Evolutionary conservation across 2,888 invertebrate genomes (phyloP).

Genomic region (Diloba caeruleocephala): DNA sequence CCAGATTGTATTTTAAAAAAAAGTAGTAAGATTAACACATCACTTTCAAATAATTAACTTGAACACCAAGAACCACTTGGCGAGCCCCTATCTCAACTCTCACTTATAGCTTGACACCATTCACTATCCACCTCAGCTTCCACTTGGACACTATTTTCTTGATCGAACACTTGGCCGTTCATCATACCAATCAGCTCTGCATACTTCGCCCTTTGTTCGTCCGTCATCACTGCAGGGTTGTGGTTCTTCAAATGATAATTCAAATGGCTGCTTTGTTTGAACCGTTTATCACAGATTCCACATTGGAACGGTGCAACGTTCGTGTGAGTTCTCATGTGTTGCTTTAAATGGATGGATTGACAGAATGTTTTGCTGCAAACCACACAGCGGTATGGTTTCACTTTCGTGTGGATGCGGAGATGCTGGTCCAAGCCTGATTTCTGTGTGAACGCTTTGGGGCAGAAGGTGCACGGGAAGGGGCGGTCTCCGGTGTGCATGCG

Average conservation of each 20-base stretch:
- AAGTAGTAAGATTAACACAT: too few species aligned
- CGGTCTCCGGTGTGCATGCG: conserved; percentile 79
- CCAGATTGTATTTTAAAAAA: too few species aligned
- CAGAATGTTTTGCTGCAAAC: conserved; percentile 80
- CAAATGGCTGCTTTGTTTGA: conserved; percentile 81
- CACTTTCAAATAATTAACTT: too few species aligned
- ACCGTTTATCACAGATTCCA: conserved; percentile 74
- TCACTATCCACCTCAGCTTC: conserved; percentile 35
- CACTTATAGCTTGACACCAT: conserved; percentile 29
- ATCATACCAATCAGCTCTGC: conserved; percentile 63
- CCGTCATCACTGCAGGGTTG: conserved; percentile 67
- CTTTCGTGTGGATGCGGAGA: conserved; percentile 78
- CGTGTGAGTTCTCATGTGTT: conserved; percentile 84
- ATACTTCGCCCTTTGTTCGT: conserved; percentile 69
- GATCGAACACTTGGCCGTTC: conserved; percentile 17
- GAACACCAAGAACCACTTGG: not conserved
- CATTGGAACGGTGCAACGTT: conserved; percentile 83
- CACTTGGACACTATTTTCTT: conserved; percentile 34
- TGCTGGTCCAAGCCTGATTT: conserved; percentile 85
- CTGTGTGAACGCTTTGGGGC: conserved; percentile 82
- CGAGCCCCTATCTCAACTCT: conserved; percentile 14
- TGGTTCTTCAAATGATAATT: conserved; percentile 83
- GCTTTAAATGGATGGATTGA: conserved; percentile 78
- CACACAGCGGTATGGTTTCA: conserved; percentile 80
- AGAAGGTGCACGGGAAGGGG: conserved; percentile 78